These are phyloP conservation scores for Narcine bancroftii DNA, from an alignment of 2,113 vertebrate genomes.

Conservation along the genomic window DNA sequence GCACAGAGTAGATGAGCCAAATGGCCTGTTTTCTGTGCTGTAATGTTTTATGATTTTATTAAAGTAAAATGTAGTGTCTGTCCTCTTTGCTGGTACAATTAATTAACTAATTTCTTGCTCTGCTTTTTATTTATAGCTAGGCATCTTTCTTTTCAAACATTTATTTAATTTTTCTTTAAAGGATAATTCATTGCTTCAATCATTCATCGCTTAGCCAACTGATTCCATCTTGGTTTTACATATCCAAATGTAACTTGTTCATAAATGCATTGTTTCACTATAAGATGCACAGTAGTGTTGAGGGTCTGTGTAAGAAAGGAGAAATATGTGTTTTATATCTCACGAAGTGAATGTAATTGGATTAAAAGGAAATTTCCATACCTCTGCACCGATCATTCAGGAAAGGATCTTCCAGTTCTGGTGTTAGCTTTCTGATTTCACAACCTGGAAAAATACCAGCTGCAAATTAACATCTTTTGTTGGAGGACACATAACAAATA, in stretches of 20 bases:
- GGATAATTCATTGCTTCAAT: not conserved
- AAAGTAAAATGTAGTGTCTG: not conserved
- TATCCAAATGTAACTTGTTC: not conserved
- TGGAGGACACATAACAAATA: not conserved
- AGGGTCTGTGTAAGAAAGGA: not conserved
- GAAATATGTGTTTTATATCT: not conserved
- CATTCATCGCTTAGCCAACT: no score
- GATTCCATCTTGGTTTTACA: not conserved
- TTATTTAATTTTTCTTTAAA: not conserved
- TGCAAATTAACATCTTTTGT: not conserved
- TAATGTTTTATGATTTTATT: no score
- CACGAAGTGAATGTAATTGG: not conserved
- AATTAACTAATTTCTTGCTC: not conserved
- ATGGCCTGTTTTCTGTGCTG: no score
- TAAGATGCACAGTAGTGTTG: not conserved
- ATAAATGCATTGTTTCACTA: not conserved
- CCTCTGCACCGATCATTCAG: constrained; percentile 70
- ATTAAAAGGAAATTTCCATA: constrained; percentile 45
- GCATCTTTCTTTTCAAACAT: not conserved
- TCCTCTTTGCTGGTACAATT: not conserved
- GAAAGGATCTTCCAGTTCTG: constrained; percentile 64
- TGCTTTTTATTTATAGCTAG: not conserved
- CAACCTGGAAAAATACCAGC: not conserved
- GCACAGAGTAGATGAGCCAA: no score
- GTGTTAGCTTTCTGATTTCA: not conserved